These are phyloP conservation scores for Glomeris marginata DNA, from an alignment of 2,888 invertebrate species.

Conservation along the genomic window DNA sequence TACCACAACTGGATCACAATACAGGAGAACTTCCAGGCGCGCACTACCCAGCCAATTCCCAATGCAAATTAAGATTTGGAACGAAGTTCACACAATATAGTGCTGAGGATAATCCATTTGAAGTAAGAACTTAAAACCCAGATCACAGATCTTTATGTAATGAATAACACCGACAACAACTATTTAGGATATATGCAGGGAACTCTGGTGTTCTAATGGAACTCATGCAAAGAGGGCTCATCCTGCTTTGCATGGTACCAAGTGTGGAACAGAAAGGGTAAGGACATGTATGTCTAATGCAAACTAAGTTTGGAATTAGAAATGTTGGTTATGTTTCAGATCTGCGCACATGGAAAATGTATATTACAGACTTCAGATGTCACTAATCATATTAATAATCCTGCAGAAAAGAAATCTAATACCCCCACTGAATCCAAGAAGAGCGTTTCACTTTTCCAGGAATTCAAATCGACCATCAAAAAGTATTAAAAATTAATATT, in stretches of 20 bases:
- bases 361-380: neutral
- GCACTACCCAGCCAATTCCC: conserved; percentile 23
- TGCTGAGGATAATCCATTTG: conserved; percentile 24
- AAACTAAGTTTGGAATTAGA: too few relatives aligned
- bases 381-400: too few relatives aligned
- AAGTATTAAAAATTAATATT: too few relatives aligned
- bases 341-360: neutral
- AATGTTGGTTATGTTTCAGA: neutral
- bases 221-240: conserved; percentile 28
- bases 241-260: conserved; percentile 29
- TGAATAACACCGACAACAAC: neutral
- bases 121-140: conserved; percentile 19
- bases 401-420: too few relatives aligned
- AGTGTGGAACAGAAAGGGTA: conserved; percentile 20
- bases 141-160: too few relatives aligned
- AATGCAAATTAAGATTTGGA: conserved; percentile 26
- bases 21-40: conserved; percentile 24
- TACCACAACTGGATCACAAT: conserved; percentile 9
- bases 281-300: too few relatives aligned
- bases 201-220: conserved; percentile 27
- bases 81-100: conserved; percentile 24
- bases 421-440: too few relatives aligned
- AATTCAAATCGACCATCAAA: too few relatives aligned
- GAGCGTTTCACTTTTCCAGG: too few relatives aligned
- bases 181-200: conserved; percentile 26